A percentile compares a stretch with the other conserved stretches of the same genome.
Conservation (phyloP, 2,797 vertebrate species). For the Phoxinus dragarum region DNA sequence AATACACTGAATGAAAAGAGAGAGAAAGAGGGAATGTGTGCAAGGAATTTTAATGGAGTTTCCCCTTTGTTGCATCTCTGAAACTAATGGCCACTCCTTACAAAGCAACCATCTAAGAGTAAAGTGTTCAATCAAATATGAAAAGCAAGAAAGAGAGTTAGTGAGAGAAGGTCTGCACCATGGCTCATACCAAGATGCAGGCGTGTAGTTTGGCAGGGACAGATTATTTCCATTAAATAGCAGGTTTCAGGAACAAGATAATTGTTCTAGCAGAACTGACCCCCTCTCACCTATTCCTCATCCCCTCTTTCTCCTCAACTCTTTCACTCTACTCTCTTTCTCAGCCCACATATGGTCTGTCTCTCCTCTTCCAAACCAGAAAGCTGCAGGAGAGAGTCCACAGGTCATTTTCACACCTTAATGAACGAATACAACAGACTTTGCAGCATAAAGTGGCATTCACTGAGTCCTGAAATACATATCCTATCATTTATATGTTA, state of each 20-base stretch:
- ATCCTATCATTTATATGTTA: not conserved
- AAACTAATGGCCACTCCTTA: conserved; percentile 69
- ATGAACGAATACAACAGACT: conserved; percentile 35
- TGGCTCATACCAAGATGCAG: conserved; percentile 73
- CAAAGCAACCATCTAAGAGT: conserved; percentile 67
- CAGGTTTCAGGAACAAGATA: conserved; percentile 80
- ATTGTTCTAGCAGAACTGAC: conserved; percentile 77
- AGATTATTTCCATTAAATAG: conserved; percentile 75
- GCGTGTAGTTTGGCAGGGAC: conserved; percentile 75
- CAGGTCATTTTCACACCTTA: conserved; percentile 38
- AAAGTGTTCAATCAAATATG: conserved; percentile 73
- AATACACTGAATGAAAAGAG: conserved; percentile 40
- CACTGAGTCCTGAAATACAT: not conserved
- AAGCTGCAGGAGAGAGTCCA: conserved; percentile 26
- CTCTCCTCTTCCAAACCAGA: conserved; percentile 15
- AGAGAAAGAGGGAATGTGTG: conserved; percentile 49
- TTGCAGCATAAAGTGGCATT: conserved; percentile 2
- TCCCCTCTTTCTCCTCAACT: conserved; percentile 47
- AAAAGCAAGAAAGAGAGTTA: conserved; percentile 45
- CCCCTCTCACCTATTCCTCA: conserved; percentile 59
- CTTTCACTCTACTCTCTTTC: conserved; percentile 39
- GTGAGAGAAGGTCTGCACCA: conserved; percentile 60
- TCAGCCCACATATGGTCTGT: conserved; percentile 38
- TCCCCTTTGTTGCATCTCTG: conserved; percentile 73
- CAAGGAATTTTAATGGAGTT: conserved; percentile 70